A percentile compares a stretch with the other conserved stretches of the same genome.
Conservation (phyloP, 2,888 invertebrate species). For the Theodoxus fluviatilis region DNA sequence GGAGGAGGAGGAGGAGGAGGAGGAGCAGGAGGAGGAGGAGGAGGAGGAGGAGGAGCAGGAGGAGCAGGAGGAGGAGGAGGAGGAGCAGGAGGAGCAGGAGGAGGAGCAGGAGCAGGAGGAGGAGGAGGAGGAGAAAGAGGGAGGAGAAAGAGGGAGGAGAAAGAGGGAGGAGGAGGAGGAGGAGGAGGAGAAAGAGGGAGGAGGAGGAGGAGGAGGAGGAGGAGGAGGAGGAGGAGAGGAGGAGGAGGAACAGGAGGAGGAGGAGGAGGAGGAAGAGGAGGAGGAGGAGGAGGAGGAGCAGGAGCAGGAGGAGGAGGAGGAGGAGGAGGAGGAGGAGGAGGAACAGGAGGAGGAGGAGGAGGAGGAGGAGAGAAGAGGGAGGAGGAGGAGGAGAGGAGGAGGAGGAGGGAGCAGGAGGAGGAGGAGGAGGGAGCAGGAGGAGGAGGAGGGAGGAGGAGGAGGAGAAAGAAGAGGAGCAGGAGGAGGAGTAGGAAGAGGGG, state of each 20-base stretch:
- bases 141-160: background rate
- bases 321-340: background rate
- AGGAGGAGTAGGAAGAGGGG: background rate
- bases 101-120: background rate
- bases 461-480: background rate
- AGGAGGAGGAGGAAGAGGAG: background rate
- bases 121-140: conserved; percentile 1
- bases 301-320: background rate
- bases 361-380: background rate
- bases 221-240: background rate
- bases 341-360: background rate
- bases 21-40: conserved; percentile 6
- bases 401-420: too few species aligned
- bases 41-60: background rate
- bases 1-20: background rate
- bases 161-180: background rate
- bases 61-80: background rate
- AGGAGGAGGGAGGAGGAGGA: background rate
- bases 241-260: too few species aligned
- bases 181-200: background rate
- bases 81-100: background rate
- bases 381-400: background rate
- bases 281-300: background rate
- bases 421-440: background rate
- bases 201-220: background rate